Base-by-base conservation (phyloP, 64 coral and sea anemone species). In the Actinia tenebrosa region DNA sequence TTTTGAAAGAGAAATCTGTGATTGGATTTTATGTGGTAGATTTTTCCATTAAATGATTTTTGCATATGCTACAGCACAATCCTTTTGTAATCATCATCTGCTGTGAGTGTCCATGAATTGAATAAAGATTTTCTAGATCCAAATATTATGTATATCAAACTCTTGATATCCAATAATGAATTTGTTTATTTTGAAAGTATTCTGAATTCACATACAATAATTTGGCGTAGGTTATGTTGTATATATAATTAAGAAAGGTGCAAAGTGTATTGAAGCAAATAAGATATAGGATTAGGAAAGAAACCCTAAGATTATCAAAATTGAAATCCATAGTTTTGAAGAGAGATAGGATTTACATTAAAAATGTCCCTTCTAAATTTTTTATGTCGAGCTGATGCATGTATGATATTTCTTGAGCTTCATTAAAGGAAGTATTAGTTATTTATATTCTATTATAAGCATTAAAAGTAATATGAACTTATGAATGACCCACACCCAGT, bases 241-340 rank as follows among this genome's bases (percentile, higher is more conserved):
- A 15, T 18, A 66, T 7, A n/a, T 66, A 66, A 66, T 66, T n/a
- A 22, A 3, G 5, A 66, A 66, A 66, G 63, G 63, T 22, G 18
- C 22, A 66, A 66, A n/a, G 63, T 66, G 22, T 64, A 66, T 58
- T 66, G 3, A n/a, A 66, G 22, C 2, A 23, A 66, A n/a, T 66
- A 66, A 66, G 63, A 23, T n/a, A 22, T 64, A 66, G 63, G 63
- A 66, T 66, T 66, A 66, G 63, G n/a, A 66, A 66, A 61, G 59
- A 61, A 66, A 66, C 22, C 6, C 18, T 9, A 66, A 66, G 63
- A 66, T 66, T 66, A 66, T 22, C 63, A 66, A n/a, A 66, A 9
- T 2, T 66, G 63, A n/a, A 66, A n/a, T 66, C 63, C 63, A 66
- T n/a, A 66, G 63, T n/a, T 66, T 13, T 66, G 3, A 13, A n/a